Conservation (phyloP, 2,113 vertebrate genomes). For the Tichodroma muraria region DNA sequence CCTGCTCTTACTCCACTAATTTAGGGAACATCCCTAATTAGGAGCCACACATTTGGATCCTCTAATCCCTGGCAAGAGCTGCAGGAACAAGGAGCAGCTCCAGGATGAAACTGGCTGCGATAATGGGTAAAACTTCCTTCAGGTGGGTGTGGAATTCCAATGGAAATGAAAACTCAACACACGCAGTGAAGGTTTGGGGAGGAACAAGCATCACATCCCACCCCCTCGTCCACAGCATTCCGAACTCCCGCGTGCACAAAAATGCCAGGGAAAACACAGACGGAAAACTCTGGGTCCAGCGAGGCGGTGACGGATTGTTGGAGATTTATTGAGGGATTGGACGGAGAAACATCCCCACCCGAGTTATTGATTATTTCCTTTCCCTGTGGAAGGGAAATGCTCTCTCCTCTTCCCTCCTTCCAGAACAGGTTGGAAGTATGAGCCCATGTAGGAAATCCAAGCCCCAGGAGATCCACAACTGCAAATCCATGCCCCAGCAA, state of each 20-base stretch:
- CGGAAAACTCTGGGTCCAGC: not conserved
- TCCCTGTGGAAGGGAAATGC: not conserved
- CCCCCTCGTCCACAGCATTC: not conserved
- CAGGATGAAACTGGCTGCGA: not conserved
- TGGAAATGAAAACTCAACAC: not conserved
- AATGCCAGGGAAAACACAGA: not conserved
- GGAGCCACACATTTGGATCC: not conserved
- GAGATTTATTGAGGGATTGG: not conserved
- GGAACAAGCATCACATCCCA: not conserved
- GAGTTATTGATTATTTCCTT: not conserved
- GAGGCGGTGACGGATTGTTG: fast-evolving
- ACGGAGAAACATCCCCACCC: fast-evolving
- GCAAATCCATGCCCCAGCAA: not conserved
- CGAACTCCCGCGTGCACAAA: not conserved
- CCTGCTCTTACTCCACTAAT: not conserved
- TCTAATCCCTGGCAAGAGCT: not conserved
- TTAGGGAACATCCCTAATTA: not conserved
- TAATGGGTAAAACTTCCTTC: not conserved
- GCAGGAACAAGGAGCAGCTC: not conserved
- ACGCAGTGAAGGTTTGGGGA: not conserved
- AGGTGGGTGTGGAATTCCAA: not conserved
- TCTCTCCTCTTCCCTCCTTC: not conserved
- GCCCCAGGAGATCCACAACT: not conserved
- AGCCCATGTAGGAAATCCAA: not conserved
- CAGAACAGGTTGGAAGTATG: not conserved